Base-by-base conservation (phyloP, 2,113 vertebrate species). In the Muntiacus muntjak region DNA sequence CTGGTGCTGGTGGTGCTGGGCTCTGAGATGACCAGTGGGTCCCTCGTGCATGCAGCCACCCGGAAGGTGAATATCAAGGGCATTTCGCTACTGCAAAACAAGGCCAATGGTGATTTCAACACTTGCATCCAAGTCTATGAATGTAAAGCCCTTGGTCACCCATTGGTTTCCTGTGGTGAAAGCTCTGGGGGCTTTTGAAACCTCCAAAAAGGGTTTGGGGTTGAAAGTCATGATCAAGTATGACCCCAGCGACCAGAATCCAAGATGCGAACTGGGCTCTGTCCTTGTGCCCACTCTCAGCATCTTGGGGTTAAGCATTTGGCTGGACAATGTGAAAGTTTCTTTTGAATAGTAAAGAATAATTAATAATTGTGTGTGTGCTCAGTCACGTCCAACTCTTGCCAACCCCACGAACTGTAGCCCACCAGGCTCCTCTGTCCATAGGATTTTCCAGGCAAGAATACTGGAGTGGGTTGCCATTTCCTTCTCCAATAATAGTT, bases 211-310 rank as follows among this genome's bases (percentile, higher is more conserved):
- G 98, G 99, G 99, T 0, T 26, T 99, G 7, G 99, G 99, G 50
- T 96, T 99, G 87, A 99, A 99, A 98, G 99, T 99, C 97, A 99
- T 99, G 99, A 98, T 99, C 85, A 99, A 99, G 97, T 99, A 99
- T 96, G 99, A 99, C 98, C 98, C 99, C 95, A 98, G 92, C 0
- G 99, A 99, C 98, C 99, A 99, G 97, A 99, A 97, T 85, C 99
- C 99, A 64, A 99, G 98, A 99, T 95, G 11, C 67, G 21, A 57
- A 1, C 0, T 0, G 28, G 87, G 62, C 47, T 90, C 0, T 0
- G 74, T n/a, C 79, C 89, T 93, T 71, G 54, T 84, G 43, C 54
- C 2, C 15, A 36, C 74, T 87, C 33, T 89, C 30, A 25, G 76
- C 40, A 45, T 91, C 89, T 91, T 16, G 10, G 62, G 57, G 33